Evolutionary conservation across 2,113 vertebrate species (phyloP).

Genomic region (Halichoeres trimaculatus): DNA sequence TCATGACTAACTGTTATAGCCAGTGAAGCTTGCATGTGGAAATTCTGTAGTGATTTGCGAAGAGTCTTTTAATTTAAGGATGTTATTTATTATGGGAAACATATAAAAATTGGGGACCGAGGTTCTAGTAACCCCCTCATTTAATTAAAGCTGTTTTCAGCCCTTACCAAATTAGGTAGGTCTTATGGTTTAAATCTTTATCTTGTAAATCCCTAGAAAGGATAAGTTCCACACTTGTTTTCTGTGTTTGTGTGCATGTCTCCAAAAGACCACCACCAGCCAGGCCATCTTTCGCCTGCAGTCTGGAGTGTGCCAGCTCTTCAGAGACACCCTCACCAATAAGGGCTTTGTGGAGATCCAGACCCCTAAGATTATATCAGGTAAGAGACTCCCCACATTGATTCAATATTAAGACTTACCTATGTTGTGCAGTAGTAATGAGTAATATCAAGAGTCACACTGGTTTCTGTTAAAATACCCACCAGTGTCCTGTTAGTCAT

Average conservation of each 20-base stretch:
- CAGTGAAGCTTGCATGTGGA: no score
- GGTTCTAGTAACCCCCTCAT: no score
- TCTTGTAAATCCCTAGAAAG: background rate
- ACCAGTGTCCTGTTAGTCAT: slow-evolving; percentile 50
- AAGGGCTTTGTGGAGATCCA: slow-evolving; percentile 99
- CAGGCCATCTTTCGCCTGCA: slow-evolving; percentile 94
- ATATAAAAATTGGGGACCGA: no score
- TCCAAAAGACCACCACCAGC: slow-evolving; percentile 93
- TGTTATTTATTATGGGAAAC: no score
- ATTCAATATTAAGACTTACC: background rate
- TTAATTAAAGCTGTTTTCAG: no score
- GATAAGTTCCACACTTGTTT: slow-evolving; percentile 28
- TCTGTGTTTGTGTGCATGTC: slow-evolving; percentile 17
- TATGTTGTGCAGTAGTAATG: background rate
- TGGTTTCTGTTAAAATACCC: slow-evolving; percentile 13
- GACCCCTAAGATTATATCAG: slow-evolving; percentile 98
- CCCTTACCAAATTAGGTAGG: no score
- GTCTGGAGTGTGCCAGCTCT: slow-evolving; percentile 94
- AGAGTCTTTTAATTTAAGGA: no score
- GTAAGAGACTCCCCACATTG: slow-evolving; percentile 71
- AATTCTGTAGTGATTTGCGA: no score
- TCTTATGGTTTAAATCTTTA: background rate
- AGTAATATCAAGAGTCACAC: background rate
- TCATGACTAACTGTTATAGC: no score
- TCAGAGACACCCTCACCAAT: slow-evolving; percentile 92